Conservation (phyloP, 2,888 invertebrate genomes). For the Scelioninae gen. 2 region DNA sequence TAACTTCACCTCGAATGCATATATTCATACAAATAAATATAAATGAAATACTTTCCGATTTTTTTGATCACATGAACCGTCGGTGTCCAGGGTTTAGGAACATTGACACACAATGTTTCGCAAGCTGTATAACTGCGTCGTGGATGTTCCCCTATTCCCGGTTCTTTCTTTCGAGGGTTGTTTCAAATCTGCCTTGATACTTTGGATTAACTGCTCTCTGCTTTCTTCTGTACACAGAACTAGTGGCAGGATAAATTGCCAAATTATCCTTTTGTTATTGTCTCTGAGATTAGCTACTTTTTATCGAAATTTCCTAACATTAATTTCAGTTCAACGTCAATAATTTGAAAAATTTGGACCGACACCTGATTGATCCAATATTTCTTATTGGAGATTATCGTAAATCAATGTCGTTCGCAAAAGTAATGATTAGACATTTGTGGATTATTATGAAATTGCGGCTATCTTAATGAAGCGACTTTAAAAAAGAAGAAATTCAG, state of each 20-base stretch:
- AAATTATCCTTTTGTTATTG: conserved; percentile 17
- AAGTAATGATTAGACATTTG: no score
- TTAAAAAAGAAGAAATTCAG: no score
- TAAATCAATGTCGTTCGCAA: no score
- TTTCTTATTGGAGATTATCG: neutral
- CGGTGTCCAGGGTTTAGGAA: conserved; percentile 18
- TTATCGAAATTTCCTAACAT: neutral
- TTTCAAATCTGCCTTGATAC: conserved; percentile 25
- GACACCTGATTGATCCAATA: neutral
- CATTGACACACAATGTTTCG: conserved; percentile 24
- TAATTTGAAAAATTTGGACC: neutral
- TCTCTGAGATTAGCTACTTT: conserved; percentile 1
- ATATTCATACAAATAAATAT: no score
- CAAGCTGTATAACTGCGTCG: conserved; percentile 36
- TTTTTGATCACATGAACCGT: conserved; percentile 8
- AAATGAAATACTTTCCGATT: conserved; percentile 11
- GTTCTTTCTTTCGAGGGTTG: conserved; percentile 25
- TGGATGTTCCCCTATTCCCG: conserved; percentile 23
- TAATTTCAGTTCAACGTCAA: neutral
- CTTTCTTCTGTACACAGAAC: neutral
- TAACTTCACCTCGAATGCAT: no score
- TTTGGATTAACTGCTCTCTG: conserved; percentile 29
- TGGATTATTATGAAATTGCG: no score
- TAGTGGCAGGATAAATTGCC: conserved; percentile 10
- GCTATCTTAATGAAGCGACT: no score